phyloP scores from a whole-genome alignment of 23 tunicate species.

The Halocynthia roretzi region DNA sequence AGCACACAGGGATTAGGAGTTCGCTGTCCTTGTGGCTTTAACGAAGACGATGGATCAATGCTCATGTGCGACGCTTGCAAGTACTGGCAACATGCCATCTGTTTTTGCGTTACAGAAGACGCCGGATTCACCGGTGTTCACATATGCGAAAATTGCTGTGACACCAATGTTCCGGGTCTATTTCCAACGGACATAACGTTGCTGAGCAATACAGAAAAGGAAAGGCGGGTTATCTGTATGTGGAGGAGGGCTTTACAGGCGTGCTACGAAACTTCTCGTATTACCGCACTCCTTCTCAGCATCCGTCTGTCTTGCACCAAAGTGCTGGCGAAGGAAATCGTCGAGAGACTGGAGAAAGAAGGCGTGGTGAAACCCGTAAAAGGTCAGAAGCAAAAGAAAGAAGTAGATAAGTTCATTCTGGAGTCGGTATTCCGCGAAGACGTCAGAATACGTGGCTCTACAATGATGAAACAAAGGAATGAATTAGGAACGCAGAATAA shows the following conservation, averaged over 20 bases:
- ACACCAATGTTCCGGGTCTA: slow-evolving; percentile 11
- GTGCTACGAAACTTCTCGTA: slow-evolving; percentile 23
- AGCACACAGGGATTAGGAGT: slow-evolving; percentile 43
- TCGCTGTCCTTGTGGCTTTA: slow-evolving; percentile 68
- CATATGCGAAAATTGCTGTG: slow-evolving; percentile 56
- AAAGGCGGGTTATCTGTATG: slow-evolving; percentile 35
- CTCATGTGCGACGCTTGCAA: slow-evolving; percentile 54
- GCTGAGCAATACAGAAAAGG: slow-evolving; percentile 18
- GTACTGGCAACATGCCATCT: slow-evolving; percentile 85
- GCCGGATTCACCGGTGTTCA: slow-evolving; percentile 28
- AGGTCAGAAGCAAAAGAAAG: slow-evolving; percentile 1
- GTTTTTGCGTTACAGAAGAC: slow-evolving; percentile 58
- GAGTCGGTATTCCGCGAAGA: slow-evolving; percentile 1
- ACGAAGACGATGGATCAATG: slow-evolving; percentile 61
- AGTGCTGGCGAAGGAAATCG: slow-evolving; percentile 17
- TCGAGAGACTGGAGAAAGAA: background rate
- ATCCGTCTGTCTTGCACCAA: slow-evolving; percentile 12
- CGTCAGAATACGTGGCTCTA: too few species aligned
- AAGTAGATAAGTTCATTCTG: slow-evolving; percentile 3
- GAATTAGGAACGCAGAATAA: too few species aligned
- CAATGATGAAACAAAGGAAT: too few species aligned
- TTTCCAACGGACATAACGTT: slow-evolving; percentile 59
- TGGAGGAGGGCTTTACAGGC: slow-evolving; percentile 59
- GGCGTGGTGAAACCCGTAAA: slow-evolving; percentile 6
- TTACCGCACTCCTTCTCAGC: slow-evolving; percentile 17